Base-by-base conservation (phyloP, 2,888 invertebrate species). In the Ennomos erosarius region DNA sequence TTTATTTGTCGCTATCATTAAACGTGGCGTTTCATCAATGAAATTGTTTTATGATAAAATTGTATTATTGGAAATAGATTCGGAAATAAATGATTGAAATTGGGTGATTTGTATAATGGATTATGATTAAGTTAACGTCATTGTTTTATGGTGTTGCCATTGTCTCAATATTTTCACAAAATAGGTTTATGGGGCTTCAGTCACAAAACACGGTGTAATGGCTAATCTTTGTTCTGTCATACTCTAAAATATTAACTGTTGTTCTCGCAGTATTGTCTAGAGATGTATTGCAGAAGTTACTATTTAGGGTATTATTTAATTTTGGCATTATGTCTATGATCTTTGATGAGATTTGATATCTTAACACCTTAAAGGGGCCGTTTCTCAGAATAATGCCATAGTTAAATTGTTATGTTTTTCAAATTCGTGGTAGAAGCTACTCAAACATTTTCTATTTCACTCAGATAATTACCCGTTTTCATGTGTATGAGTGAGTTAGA, bases 191-290 rank as follows among this genome's bases (percentile, higher is more conserved):
- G 71, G 84, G 90, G 89, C 88, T 88, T 89, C 71, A 82, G 87
- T 86, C 87, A 90, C 87, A 79, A 76, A 76, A 85, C 84, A 83
- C 84, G 91, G 91, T 90, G 88, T 84, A 79, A 84, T 84, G 91
- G 90, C 85, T 89, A 88, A 88, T 88, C 78, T 86, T 76, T 90
- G 88, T 89, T 84, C 86, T 87, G 85, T 89, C 84, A 85, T 86
- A 51, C 77, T 81, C 80, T 78, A 77, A 26, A 81, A 74, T 71
- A 64, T 64, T 65, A 66, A 64, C 64, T 73, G 69, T 71, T 69
- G 54, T 65, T 64, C 62, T 61, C 56, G 48, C 62, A 53, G 60
- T 60, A 47, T 54, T 33, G 12, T 61, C 39, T 53, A 55, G 43
- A 55, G 50, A 36, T 42, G 39, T 26, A 33, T 46, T 47, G 36